Evolutionary conservation across 1,140 invertebrate genomes (phyloP).

Genomic region (Phymastichus coffea): DNA sequence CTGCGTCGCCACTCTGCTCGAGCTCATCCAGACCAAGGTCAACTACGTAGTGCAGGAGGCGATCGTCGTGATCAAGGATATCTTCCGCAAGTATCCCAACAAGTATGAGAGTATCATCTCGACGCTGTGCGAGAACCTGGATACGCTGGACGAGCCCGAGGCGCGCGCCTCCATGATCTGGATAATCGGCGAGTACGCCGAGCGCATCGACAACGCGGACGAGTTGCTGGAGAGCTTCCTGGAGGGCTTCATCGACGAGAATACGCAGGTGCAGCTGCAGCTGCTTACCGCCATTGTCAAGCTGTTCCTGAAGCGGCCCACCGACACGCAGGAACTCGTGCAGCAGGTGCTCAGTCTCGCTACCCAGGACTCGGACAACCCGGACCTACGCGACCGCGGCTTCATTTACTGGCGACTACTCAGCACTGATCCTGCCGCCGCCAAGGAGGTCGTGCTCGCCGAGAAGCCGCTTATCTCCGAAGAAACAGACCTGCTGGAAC

Average conservation of each 20-base stretch:
- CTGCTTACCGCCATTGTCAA: conserved; percentile 98
- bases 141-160: conserved; percentile 98
- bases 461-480: conserved; percentile 99
- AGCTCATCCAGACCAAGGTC: conserved; percentile 98
- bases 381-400: conserved; percentile 95
- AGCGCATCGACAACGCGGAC: conserved; percentile 99
- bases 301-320: conserved; percentile 95
- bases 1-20: conserved; percentile 97
- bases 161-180: conserved; percentile 99
- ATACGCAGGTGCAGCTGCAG: conserved; percentile 97
- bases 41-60: conserved; percentile 99
- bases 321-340: conserved; percentile 97
- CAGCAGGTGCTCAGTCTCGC: conserved; percentile 91
- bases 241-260: conserved; percentile 99
- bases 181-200: conserved; percentile 99
- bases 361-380: conserved; percentile 99
- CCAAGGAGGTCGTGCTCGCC: conserved; percentile 98
- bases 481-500: conserved; percentile 97
- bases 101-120: conserved; percentile 99
- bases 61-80: conserved; percentile 99
- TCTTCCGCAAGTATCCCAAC: conserved; percentile 99
- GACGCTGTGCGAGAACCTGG: conserved; percentile 97
- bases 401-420: conserved; percentile 99
- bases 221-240: conserved; percentile 97
- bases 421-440: conserved; percentile 97